phyloP scores from a whole-genome alignment of 2,888 invertebrate genomes.

The Cheilosia impressa region DNA sequence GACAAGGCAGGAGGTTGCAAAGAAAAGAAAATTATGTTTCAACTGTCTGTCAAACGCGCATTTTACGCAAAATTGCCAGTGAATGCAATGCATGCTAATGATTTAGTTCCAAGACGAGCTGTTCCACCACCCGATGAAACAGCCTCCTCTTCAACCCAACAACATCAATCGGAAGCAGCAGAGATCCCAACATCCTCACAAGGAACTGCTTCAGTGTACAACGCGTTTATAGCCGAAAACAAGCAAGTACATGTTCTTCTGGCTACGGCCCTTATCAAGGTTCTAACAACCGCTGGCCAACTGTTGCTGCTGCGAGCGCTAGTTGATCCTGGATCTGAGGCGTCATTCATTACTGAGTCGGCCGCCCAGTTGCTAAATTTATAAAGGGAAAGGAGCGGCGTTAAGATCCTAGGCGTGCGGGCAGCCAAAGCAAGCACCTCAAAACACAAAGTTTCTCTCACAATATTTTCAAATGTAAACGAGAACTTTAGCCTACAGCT shows the following conservation, averaged over 20 bases:
- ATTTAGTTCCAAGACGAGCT: background rate
- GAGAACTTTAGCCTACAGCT: background rate
- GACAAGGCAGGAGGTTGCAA: background rate
- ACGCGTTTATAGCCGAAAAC: conserved; percentile 27
- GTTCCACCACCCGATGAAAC: conserved; percentile 4
- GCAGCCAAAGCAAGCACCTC: background rate
- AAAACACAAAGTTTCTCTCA: background rate
- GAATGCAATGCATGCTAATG: conserved; percentile 5
- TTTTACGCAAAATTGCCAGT: background rate
- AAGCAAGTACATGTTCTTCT: conserved; percentile 7
- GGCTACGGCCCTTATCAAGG: background rate
- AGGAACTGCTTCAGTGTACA: background rate
- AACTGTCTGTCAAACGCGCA: conserved; percentile 13
- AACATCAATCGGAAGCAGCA: background rate
- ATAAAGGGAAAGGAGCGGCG: background rate
- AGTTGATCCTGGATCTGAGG: conserved; percentile 17
- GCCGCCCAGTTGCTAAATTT: background rate
- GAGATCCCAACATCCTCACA: background rate
- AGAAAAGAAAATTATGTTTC: background rate
- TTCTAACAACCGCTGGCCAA: background rate
- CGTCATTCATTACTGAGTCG: background rate
- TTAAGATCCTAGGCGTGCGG: background rate
- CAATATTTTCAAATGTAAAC: background rate
- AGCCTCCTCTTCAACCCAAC: conserved; percentile 5
- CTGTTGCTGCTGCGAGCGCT: conserved; percentile 20